phyloP scores from a whole-genome alignment of 2,113 vertebrate genomes.

The Muntiacus muntjak region DNA sequence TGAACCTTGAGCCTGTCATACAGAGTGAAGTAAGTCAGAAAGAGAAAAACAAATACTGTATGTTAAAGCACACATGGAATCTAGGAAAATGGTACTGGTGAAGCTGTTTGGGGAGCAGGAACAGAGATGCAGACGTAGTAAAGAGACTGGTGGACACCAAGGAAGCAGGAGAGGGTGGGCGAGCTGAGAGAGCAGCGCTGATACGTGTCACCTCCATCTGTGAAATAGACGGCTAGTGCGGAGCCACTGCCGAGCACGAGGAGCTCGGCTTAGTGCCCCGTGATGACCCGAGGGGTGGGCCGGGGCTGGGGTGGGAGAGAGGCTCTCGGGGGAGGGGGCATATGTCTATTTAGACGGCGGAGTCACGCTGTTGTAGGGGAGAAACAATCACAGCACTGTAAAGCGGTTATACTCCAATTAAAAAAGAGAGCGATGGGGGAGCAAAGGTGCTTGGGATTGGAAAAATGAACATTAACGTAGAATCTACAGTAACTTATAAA shows the following conservation, averaged over 20 bases:
- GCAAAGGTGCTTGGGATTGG: background rate
- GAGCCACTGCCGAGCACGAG: background rate
- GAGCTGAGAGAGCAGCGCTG: background rate
- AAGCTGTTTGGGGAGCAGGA: background rate
- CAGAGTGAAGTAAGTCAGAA: background rate
- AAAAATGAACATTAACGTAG: background rate
- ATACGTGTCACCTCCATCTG: rapidly evolving
- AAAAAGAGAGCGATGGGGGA: background rate
- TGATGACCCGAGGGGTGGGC: background rate
- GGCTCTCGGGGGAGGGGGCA: background rate
- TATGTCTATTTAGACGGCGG: background rate
- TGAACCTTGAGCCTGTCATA: background rate
- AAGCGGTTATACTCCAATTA: background rate
- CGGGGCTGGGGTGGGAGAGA: background rate
- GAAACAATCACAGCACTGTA: background rate
- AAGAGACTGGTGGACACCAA: background rate
- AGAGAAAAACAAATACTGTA: background rate
- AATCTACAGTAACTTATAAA: background rate
- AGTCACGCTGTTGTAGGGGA: background rate
- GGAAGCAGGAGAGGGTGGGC: background rate
- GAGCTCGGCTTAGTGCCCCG: background rate
- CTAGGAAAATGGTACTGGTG: background rate
- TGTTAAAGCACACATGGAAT: background rate
- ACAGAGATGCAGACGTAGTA: background rate
- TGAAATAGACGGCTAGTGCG: background rate